Evolutionary conservation across 2,888 invertebrate genomes (phyloP).

Genomic region (Trissolcus brochymenae): DNA sequence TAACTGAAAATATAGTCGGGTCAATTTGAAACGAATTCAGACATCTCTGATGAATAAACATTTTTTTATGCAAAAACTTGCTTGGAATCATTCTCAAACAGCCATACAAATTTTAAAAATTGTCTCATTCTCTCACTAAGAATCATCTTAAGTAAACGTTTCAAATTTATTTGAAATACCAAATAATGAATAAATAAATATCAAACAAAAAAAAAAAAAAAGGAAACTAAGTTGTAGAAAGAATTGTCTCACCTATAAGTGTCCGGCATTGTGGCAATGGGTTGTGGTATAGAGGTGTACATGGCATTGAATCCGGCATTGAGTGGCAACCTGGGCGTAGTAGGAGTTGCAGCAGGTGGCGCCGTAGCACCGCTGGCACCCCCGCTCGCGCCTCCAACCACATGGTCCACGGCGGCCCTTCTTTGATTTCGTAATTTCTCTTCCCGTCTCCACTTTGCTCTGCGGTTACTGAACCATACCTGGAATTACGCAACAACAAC

Average conservation of each 20-base stretch:
- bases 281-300: slow-evolving; percentile 96
- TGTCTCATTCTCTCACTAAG: no score
- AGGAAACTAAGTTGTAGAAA: background rate
- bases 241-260: slow-evolving; percentile 84
- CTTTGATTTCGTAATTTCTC: slow-evolving; percentile 97
- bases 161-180: no score
- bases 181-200: no score
- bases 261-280: slow-evolving; percentile 94
- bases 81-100: no score
- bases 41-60: no score
- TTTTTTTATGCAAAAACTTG: no score
- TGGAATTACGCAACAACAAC: slow-evolving; percentile 75
- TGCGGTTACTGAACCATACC: slow-evolving; percentile 99
- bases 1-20: no score
- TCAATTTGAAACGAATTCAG: no score
- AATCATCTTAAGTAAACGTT: no score
- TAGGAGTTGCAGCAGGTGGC: slow-evolving; percentile 78
- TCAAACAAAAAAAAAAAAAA: background rate
- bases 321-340: slow-evolving; percentile 82
- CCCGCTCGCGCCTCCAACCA: slow-evolving; percentile 70
- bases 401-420: slow-evolving; percentile 80
- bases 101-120: no score
- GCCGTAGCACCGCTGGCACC: slow-evolving; percentile 64
- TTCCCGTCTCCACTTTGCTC: slow-evolving; percentile 99
- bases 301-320: slow-evolving; percentile 95